These are phyloP conservation scores for Ellobium chinense DNA, from an alignment of 2,888 invertebrate genomes.

Conservation along the genomic window DNA sequence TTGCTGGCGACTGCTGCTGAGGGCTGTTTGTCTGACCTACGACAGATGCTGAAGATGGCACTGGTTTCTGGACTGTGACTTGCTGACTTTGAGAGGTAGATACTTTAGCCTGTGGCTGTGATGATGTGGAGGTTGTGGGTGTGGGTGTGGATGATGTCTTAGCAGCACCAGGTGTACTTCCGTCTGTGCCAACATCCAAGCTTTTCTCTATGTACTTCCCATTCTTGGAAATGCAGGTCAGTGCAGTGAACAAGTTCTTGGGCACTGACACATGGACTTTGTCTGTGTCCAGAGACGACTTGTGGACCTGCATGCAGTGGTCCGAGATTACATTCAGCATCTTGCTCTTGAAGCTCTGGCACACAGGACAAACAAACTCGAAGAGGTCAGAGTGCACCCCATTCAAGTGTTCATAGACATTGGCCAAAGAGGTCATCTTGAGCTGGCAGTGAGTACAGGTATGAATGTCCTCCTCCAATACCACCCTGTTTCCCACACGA, in stretches of 20 bases:
- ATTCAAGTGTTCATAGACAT: constrained; percentile 66
- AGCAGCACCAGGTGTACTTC: background rate
- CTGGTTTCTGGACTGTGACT: no score
- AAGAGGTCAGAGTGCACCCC: constrained; percentile 65
- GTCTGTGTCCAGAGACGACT: constrained; percentile 52
- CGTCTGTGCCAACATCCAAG: background rate
- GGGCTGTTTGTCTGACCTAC: no score
- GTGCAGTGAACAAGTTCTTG: constrained; percentile 52
- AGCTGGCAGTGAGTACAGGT: constrained; percentile 69
- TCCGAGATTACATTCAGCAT: constrained; percentile 53
- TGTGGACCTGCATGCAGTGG: constrained; percentile 57
- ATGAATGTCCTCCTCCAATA: constrained; percentile 69
- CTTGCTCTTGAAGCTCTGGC: constrained; percentile 64
- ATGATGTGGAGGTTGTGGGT: constrained; percentile 57
- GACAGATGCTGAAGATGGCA: background rate
- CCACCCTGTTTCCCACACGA: constrained; percentile 57
- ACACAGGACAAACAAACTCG: constrained; percentile 68
- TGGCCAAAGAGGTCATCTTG: constrained; percentile 66
- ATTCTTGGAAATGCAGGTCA: constrained; percentile 53
- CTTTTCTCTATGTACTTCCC: constrained; percentile 44
- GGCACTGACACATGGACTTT: constrained; percentile 65
- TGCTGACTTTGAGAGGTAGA: no score
- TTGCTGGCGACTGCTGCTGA: no score
- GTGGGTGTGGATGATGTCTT: constrained; percentile 43
- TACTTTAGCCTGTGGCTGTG: background rate